Conservation (phyloP, 2,797 vertebrate genomes). For the Tragopan temminckii region DNA sequence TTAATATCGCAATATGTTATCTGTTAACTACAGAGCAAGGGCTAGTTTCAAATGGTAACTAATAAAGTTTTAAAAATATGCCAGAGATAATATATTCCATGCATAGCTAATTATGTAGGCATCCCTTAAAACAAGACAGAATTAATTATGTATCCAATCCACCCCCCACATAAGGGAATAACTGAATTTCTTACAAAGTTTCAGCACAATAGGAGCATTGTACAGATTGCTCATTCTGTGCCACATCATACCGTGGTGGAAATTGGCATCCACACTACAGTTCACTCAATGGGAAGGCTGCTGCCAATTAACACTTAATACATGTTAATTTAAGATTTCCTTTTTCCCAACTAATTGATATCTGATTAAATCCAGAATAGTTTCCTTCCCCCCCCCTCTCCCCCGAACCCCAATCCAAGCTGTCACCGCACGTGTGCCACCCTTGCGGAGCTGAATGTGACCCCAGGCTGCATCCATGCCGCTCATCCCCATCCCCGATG, state of each 20-base stretch:
- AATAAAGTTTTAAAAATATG: slow-evolving; percentile 54
- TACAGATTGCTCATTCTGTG: neutral
- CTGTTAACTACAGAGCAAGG: slow-evolving; percentile 68
- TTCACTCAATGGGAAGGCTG: slow-evolving; percentile 2
- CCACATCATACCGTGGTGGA: neutral
- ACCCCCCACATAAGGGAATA: slow-evolving; percentile 11
- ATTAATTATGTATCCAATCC: slow-evolving; percentile 40
- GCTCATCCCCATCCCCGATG: too few species aligned
- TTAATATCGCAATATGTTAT: slow-evolving; percentile 30
- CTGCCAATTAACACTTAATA: slow-evolving; percentile 66
- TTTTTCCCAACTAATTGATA: slow-evolving; percentile 61
- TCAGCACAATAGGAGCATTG: neutral
- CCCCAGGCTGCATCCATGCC: too few species aligned
- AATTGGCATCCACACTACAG: slow-evolving; percentile 12
- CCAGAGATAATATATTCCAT: slow-evolving; percentile 23
- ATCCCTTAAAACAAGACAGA: slow-evolving; percentile 41
- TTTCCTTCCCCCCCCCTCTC: neutral
- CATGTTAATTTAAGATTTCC: slow-evolving; percentile 71
- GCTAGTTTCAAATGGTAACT: slow-evolving; percentile 49
- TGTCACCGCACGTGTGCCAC: too few species aligned
- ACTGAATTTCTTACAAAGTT: slow-evolving; percentile 46
- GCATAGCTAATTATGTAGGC: slow-evolving; percentile 33
- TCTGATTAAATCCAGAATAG: slow-evolving; percentile 60
- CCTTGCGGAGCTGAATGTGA: too few species aligned
- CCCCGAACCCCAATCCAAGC: too few species aligned